A percentile compares a stretch with the other conserved stretches of the same genome.
Evolutionary conservation across 1,140 invertebrate species (phyloP).

Genomic region (Teleopsis dalmanni): DNA sequence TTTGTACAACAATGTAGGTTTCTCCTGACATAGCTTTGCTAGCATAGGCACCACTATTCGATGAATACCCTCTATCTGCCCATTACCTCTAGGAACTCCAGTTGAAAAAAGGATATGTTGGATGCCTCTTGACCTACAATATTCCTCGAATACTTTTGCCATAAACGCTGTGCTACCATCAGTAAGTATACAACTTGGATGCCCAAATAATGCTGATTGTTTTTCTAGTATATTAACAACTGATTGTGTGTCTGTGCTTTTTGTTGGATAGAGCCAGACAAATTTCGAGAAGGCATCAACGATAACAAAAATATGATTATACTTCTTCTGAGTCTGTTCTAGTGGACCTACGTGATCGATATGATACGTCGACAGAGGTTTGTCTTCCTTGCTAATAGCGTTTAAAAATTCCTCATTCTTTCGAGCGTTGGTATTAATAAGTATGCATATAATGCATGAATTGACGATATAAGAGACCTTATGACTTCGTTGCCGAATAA

Average conservation of each 20-base stretch:
- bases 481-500: background rate
- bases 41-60: constrained; percentile 25
- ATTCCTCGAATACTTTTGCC: constrained; percentile 20
- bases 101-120: constrained; percentile 24
- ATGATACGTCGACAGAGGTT: constrained; percentile 22
- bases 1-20: constrained; percentile 29
- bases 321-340: constrained; percentile 30
- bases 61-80: constrained; percentile 31
- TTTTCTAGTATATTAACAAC: constrained; percentile 23
- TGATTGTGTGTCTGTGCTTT: constrained; percentile 23
- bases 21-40: constrained; percentile 24
- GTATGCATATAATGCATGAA: constrained; percentile 33
- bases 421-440: constrained; percentile 25
- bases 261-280: constrained; percentile 37
- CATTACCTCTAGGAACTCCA: constrained; percentile 30
- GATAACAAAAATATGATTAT: constrained; percentile 39
- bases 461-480: constrained; percentile 29
- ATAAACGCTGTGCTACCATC: constrained; percentile 42
- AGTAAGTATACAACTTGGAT: constrained; percentile 21
- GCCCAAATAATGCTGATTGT: constrained; percentile 23
- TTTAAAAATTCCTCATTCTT: constrained; percentile 40
- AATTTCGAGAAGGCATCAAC: constrained; percentile 44
- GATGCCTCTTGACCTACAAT: constrained; percentile 23
- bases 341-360: constrained; percentile 31
- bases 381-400: constrained; percentile 26